Evolutionary conservation across 1,140 invertebrate genomes (phyloP).

Genomic region (Cotesia typhae): DNA sequence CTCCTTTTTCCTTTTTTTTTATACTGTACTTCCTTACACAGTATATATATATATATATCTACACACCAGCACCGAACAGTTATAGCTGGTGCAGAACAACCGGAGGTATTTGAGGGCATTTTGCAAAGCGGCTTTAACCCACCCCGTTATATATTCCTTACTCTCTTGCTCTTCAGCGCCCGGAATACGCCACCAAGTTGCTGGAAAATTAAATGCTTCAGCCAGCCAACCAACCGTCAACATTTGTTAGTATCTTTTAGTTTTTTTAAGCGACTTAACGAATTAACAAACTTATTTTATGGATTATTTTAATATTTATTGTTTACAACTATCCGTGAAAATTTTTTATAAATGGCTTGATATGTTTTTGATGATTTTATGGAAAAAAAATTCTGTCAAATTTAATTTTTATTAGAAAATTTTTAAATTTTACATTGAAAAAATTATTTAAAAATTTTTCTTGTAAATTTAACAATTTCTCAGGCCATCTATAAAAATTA

Average conservation of each 20-base stretch:
- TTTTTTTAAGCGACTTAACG: conserved; percentile 10
- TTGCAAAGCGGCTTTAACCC: conserved; percentile 23
- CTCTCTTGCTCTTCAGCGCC: not conserved
- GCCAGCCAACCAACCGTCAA: conserved; percentile 10
- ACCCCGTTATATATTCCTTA: too few relatives aligned
- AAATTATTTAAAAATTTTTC: too few relatives aligned
- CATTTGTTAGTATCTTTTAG: not conserved
- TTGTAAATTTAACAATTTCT: too few relatives aligned
- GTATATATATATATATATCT: not conserved
- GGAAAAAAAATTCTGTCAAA: not conserved
- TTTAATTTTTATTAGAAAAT: not conserved
- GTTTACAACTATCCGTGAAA: too few relatives aligned
- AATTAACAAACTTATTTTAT: conserved; percentile 21
- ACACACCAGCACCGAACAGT: not conserved
- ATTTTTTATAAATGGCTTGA: not conserved
- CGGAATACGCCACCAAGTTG: conserved; percentile 3
- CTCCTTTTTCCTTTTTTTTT: not conserved
- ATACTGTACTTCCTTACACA: too few relatives aligned
- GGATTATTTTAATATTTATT: not conserved
- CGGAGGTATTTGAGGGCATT: conserved; percentile 22
- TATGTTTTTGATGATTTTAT: not conserved
- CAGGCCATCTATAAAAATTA: too few relatives aligned
- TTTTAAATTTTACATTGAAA: too few relatives aligned
- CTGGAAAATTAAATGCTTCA: conserved; percentile 17
- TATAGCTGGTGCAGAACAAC: not conserved